Evolutionary conservation across 2,113 vertebrate genomes (phyloP), one percentile per base, ranked within the genome.

Genomic region (Fukomys damarensis): DNA sequence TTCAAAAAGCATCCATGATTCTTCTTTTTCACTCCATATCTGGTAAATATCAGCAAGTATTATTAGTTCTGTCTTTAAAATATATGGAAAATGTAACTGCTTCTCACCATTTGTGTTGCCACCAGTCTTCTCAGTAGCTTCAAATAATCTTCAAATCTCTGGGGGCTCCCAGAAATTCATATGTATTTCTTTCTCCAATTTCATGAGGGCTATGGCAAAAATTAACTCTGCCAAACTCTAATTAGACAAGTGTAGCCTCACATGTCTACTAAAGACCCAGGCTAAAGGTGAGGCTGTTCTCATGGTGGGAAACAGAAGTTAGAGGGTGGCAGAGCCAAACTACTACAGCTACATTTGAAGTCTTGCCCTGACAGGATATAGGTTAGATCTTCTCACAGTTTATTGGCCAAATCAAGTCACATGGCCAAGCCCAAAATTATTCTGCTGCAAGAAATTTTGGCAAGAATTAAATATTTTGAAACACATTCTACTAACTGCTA

Each of bases 331-430:
- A 97, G 70, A 54, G 65, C 7, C 65, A 93, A 89, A 95, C 38
- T n/a, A 79, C 32, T 91, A 20, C 14, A 65, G 56, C 72, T 54
- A 72, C n/a, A 89, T 49, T 7, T 94, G 43, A 88, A 72, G 30
- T 8, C 82, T 49, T 74, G 59, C 38, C 94, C 56, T 74, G 22
- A 89, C 46, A 32, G 17, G 41, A 94, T 89, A 65, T 26, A 61
- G 2, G 5, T 93, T 87, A 54, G 2, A 83, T 76, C n/a, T 77
- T 81, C 77, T 93, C 65, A 89, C 17, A 63, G 94, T 74, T 94
- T 86, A 80, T 83, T 91, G 28, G 14, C 11, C 86, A 91, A 90
- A 66, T 85, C 28, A 86, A 94, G 70, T 93, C 46, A 94, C 56
- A 89, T 59, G 38, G 20, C 30, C 20, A 94, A 92, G 16, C 16